Base-by-base conservation (phyloP, 2,797 vertebrate species). In the Tolypeutes matacus region DNA sequence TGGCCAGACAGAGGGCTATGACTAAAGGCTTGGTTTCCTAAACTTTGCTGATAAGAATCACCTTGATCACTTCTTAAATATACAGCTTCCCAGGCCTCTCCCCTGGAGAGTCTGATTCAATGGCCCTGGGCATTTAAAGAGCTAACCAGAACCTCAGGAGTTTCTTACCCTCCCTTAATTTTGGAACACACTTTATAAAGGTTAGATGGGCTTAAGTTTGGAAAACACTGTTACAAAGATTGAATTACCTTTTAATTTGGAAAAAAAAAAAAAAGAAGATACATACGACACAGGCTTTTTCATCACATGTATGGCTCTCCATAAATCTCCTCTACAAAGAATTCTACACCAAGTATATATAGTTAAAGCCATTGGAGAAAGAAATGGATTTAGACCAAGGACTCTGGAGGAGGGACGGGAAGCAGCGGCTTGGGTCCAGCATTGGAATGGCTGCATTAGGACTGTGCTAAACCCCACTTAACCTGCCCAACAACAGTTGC, bases 131-230 rank as follows among this genome's bases (percentile, higher is more conserved):
- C 5, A 70, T 27, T 82, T 70, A 36, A 46, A 64, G 25, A 56
- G 49, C 21, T 70, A 88, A 82, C 3, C 58, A 82, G 72, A 90
- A 86, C 2, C 5, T 31, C 56, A 64, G 15, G 29, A 89, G 75
- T 82, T 92, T 92, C 83, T 53, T 78, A n/a, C 46, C 39, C 27
- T 87, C 4, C 2, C 1, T 21, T 85, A 64, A 34, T 2, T 83
- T 86, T 81, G 49, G 23, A 89, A 87, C 81, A 67, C n/a, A 62
- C 12, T 42, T 56, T 95, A 49, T 27, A 83, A 86, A 53, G 12
- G 14, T 70, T 69, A 80, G 42, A 11, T 67, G 36, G 72, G 3
- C 9, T 91, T 56, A 34, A 67, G 17, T 67, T 67, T n/a, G 31
- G n/a, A 67, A 67, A 39, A 62, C 60, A 62, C 60, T 62, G 25